Percentiles rank a stretch among this genome's conserved stretches.
These are phyloP conservation scores for Sakesphorus luctuosus DNA, from an alignment of 2,113 vertebrate species.

Conservation along the genomic window DNA sequence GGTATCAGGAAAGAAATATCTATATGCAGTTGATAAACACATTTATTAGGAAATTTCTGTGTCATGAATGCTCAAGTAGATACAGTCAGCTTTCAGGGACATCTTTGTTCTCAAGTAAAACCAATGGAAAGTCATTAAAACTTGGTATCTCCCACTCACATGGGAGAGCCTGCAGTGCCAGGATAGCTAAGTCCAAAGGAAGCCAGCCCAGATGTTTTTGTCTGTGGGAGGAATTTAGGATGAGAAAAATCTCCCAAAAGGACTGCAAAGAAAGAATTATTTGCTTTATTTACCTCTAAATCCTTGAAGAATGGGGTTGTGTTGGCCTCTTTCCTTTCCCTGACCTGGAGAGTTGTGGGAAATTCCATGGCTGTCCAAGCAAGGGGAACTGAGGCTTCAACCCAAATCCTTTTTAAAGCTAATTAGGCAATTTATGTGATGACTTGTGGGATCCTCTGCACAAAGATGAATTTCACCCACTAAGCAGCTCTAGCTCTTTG, in stretches of 20 bases:
- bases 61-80: accelerated
- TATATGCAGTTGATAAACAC: neutral
- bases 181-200: neutral
- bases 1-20: neutral
- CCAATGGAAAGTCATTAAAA: neutral
- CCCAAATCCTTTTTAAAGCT: neutral
- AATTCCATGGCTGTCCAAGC: neutral
- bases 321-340: neutral
- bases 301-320: neutral
- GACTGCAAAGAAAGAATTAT: neutral
- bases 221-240: neutral
- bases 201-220: neutral
- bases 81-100: neutral
- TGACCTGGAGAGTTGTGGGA: neutral
- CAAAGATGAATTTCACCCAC: neutral
- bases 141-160: neutral
- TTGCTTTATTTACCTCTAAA: neutral
- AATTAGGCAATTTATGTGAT: neutral
- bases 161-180: neutral
- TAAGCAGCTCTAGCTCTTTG: neutral
- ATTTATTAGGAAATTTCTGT: neutral
- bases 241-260: neutral
- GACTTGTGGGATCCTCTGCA: neutral
- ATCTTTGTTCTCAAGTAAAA: neutral
- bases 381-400: neutral